Evolutionary conservation across 2,113 vertebrate genomes (phyloP).

Genomic region (Callithrix jacchus): DNA sequence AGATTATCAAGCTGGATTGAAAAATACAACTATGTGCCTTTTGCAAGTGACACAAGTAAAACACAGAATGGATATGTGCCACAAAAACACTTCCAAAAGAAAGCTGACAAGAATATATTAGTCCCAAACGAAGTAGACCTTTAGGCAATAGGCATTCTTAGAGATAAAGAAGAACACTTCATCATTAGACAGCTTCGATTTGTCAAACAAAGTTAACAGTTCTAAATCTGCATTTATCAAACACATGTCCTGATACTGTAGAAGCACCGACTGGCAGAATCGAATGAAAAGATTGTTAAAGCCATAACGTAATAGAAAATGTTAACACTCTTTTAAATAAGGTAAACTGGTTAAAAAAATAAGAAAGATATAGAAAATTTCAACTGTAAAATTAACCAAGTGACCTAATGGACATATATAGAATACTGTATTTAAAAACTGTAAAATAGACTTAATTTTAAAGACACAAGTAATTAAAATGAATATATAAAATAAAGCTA

Average conservation of each 20-base stretch:
- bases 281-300: neutral
- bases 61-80: neutral
- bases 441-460: neutral
- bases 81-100: neutral
- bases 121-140: neutral
- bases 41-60: neutral
- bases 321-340: neutral
- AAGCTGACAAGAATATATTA: neutral
- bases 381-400: neutral
- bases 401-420: neutral
- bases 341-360: neutral
- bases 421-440: neutral
- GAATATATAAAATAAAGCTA: neutral
- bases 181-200: neutral
- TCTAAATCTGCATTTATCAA: neutral
- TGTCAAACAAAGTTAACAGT: neutral
- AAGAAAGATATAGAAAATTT: neutral
- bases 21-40: neutral
- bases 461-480: neutral
- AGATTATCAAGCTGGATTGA: neutral
- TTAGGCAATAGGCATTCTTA: neutral
- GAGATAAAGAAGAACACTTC: neutral
- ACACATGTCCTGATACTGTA: neutral
- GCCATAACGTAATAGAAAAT: neutral
- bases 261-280: neutral